Base-by-base conservation (phyloP, 2,797 vertebrate species). In the Melanotaenia parkinsoni region DNA sequence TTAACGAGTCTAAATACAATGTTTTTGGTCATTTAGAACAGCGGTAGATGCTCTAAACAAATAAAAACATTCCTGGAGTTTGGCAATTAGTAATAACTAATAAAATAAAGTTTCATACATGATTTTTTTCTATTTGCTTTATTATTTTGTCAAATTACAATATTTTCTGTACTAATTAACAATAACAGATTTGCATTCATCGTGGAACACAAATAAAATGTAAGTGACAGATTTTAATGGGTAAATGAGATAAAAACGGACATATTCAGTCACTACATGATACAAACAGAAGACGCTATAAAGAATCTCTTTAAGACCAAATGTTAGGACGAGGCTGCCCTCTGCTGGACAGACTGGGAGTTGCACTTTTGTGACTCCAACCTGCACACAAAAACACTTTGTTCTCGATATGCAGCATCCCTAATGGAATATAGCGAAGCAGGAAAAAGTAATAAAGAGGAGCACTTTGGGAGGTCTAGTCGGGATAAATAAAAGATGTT, bases 271-370 rank as follows among this genome's bases (percentile, higher is more conserved):
- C 18, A 64, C n/a, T 64, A 16, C n/a, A 30, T 28, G 35, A 72
- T 38, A 76, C 47, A 64, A 66, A 53, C 47, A 72, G 24, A 24
- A 37, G 18, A 12, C 24, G 10, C 45, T 38, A 65, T 22, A 79
- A 77, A 72, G 22, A 68, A 24, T 37, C 66, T 22, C 61, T 80
- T 81, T 47, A 32, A 9, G 3, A 58, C 6, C 8, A 65, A 59
- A 81, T 50, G 35, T 54, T 43, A 20, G 13, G 45, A 57, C 63
- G 61, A 71, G 59, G 5, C 59, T 72, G 12, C 86, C 84, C 82
- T 80, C 91, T 89, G 45, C 3, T 76, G 91, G 81, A 50, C 72
- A 74, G 6, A 70, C 47, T 37, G 16, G 53, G 67, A 69, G 83
- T 45, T 63, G 79, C 87, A 82, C 20, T 1, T 22, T 28, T 59